These are phyloP conservation scores for Threskiornis aethiopicus DNA, from an alignment of 2,797 vertebrate species.

Conservation along the genomic window DNA sequence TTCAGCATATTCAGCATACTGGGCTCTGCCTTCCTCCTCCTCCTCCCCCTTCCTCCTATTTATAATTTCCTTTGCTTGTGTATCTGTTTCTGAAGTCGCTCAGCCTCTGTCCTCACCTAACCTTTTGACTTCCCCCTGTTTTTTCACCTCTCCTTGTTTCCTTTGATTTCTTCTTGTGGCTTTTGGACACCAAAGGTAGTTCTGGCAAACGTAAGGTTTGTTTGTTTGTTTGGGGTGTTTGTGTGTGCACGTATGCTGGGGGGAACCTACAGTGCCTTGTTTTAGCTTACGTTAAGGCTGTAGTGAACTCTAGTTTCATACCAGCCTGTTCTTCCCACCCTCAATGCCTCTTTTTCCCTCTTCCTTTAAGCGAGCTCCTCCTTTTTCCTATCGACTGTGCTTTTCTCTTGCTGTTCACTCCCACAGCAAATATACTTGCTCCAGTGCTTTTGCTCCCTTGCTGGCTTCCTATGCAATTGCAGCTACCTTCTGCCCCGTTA, in stretches of 20 bases:
- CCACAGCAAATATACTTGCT: neutral
- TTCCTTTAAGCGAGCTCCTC: neutral
- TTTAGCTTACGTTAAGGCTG: neutral
- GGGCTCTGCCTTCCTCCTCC: neutral
- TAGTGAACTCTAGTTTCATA: neutral
- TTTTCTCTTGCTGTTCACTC: neutral
- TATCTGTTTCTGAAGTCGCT: neutral
- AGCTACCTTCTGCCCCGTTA: neutral
- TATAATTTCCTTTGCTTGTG: constrained; percentile 19
- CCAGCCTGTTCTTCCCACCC: neutral
- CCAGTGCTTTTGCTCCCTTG: neutral
- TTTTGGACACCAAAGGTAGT: neutral
- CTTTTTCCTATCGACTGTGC: neutral
- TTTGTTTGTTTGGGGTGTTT: neutral
- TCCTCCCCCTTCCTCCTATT: neutral
- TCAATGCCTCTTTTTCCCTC: neutral
- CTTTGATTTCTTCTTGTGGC: neutral
- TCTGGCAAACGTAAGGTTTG: neutral
- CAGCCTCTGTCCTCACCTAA: constrained; percentile 15
- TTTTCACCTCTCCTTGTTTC: neutral
- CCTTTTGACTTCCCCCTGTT: neutral
- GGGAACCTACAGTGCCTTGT: neutral
- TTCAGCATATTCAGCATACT: neutral
- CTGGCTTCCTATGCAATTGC: neutral
- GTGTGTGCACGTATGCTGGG: neutral